Percentiles rank a stretch among this genome's conserved stretches.
phyloP scores from a whole-genome alignment of 1,140 invertebrate species.

The honey bee (Apis mellifera) region Amel_HAv3.1 CM009931.2:21847001-21847500 shows the following conservation, averaged over 20 bases:
- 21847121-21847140: neutral
- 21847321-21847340: neutral
- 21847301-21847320: conserved; percentile 5
- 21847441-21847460: no score
- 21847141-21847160: conserved; percentile 30
- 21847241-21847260: conserved; percentile 13
- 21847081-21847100: conserved; percentile 30
- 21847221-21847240: neutral
- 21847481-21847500: neutral
- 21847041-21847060: conserved; percentile 32
- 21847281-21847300: neutral
- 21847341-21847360: neutral
- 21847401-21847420: neutral
- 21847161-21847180: neutral
- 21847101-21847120: conserved; percentile 22
- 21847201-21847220: neutral
- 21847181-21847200: no score
- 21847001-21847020: neutral
- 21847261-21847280: neutral
- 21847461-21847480: neutral
- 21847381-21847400: no score
- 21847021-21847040: conserved; percentile 13
- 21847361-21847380: neutral
- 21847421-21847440: neutral
- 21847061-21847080: neutral